Evolutionary conservation across 2,113 vertebrate species (phyloP).

Genomic region (Oryzias melastigma): DNA sequence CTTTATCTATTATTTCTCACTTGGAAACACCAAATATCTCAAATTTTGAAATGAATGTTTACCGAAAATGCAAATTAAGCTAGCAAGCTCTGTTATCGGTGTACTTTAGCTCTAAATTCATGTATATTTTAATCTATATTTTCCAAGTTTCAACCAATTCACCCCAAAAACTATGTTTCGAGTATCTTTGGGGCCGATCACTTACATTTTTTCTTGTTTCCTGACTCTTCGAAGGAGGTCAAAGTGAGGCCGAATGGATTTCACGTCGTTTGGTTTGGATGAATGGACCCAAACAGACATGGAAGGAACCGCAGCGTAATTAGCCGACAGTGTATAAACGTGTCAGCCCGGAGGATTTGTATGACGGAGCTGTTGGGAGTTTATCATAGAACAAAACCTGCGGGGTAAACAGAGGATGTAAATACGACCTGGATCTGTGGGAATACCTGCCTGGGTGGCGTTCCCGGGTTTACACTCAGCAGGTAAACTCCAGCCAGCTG

Average conservation of each 20-base stretch:
- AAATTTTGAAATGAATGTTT: no score
- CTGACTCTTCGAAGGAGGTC: slow-evolving; percentile 8
- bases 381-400: slow-evolving; percentile 19
- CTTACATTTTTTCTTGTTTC: background rate
- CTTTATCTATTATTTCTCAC: no score
- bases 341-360: slow-evolving; percentile 21
- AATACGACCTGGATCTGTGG: slow-evolving; percentile 20
- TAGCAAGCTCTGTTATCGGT: no score
- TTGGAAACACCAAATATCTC: no score
- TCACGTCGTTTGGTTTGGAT: slow-evolving; percentile 25
- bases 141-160: no score
- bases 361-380: slow-evolving; percentile 21
- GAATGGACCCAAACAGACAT: slow-evolving; percentile 31
- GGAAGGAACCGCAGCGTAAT: slow-evolving; percentile 21
- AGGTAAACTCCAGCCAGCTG: slow-evolving; percentile 74
- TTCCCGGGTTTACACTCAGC: slow-evolving; percentile 60
- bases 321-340: slow-evolving; percentile 40
- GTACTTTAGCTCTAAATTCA: no score
- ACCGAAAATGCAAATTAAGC: no score
- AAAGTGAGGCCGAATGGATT: slow-evolving; percentile 24
- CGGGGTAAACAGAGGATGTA: slow-evolving; percentile 17
- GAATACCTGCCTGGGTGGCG: slow-evolving; percentile 6
- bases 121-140: no score
- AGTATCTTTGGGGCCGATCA: no score
- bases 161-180: no score